These are phyloP conservation scores for Chaitophorus viminalis DNA, from an alignment of 2,888 invertebrate species.

Conservation along the genomic window DNA sequence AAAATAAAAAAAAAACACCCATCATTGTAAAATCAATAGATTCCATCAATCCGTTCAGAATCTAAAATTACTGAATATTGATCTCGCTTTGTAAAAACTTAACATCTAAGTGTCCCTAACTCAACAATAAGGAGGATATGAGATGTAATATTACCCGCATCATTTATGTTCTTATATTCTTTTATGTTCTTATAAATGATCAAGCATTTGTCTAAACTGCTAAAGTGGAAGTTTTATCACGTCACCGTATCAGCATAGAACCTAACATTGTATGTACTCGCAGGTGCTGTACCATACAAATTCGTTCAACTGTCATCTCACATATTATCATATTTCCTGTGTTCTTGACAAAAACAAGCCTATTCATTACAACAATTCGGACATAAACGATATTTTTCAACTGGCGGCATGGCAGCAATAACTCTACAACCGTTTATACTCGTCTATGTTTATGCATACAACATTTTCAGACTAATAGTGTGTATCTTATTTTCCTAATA, in stretches of 20 bases:
- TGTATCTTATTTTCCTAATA: too few species aligned
- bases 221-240: slow-evolving; percentile 28
- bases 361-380: too few species aligned
- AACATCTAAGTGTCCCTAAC: background rate
- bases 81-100: background rate
- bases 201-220: slow-evolving; percentile 16
- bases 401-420: background rate
- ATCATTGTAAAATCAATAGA: too few species aligned
- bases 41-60: too few species aligned
- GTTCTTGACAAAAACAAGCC: background rate
- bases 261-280: background rate
- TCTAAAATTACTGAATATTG: background rate
- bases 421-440: background rate
- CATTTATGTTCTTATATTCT: background rate
- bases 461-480: too few species aligned
- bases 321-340: background rate
- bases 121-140: background rate
- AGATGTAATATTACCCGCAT: background rate
- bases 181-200: slow-evolving; percentile 12
- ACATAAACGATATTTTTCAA: slow-evolving; percentile 1
- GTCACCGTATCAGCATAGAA: background rate
- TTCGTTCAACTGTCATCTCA: slow-evolving; percentile 20
- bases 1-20: too few species aligned
- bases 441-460: background rate
- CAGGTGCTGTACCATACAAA: slow-evolving; percentile 1